Conservation (phyloP, 2,888 invertebrate species). For the Scaeva pyrastri region DNA sequence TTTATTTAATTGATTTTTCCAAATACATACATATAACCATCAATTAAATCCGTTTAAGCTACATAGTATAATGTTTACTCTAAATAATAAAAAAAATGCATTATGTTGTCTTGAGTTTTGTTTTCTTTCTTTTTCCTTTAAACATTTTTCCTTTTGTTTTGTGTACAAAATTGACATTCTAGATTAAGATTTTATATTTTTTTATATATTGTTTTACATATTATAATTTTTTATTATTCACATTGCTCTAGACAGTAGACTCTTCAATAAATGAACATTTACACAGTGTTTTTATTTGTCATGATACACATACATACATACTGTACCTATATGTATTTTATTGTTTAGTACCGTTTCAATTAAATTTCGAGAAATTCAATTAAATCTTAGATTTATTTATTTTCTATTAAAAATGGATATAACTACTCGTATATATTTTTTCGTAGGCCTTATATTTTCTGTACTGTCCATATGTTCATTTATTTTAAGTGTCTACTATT, state of each 20-base stretch:
- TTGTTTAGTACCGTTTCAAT: constrained; percentile 9
- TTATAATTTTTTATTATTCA: not conserved
- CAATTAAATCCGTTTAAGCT: constrained; percentile 46
- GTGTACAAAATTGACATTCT: constrained; percentile 58
- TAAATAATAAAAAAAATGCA: constrained; percentile 75
- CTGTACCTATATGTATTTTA: constrained; percentile 19
- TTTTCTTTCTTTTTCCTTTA: constrained; percentile 22
- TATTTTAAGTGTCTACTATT: constrained; percentile 44
- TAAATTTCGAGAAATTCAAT: constrained; percentile 29
- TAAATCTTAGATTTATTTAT: not conserved
- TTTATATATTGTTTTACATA: constrained; percentile 5
- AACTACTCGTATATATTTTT: not conserved
- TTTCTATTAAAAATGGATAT: not conserved
- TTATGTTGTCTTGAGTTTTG: constrained; percentile 71
- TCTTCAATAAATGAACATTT: constrained; percentile 35
- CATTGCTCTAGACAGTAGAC: constrained; percentile 28
- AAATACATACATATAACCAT: constrained; percentile 1
- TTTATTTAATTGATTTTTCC: constrained; percentile 4
- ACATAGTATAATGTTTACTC: constrained; percentile 58
- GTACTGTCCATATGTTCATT: not conserved
- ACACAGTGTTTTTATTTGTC: not conserved
- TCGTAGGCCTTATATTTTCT: not conserved
- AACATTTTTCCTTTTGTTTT: constrained; percentile 1
- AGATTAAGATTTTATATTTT: constrained; percentile 12
- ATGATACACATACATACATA: constrained; percentile 36